Base-by-base conservation (phyloP, 2,113 vertebrate species). In the Solenodon paradoxus region DNA sequence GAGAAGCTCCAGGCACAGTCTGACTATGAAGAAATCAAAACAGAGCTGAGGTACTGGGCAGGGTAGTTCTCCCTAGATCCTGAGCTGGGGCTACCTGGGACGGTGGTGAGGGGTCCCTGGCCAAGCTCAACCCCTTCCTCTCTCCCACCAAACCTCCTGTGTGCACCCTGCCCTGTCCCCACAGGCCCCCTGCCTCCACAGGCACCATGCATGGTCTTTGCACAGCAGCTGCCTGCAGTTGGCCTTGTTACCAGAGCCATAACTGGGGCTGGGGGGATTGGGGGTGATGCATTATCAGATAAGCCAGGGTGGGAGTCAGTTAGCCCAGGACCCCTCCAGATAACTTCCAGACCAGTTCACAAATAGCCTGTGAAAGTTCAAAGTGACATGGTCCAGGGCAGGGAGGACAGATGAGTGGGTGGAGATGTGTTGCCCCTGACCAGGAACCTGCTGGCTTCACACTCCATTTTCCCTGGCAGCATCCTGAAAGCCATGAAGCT, bases 1-100 rank as follows among this genome's bases (percentile, higher is more conserved):
- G 99, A 99, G 97, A 99, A 99, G 98, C 98, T 99, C 57, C 99
- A 99, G 97, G 99, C 99, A 0, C 99, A 99, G 98, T 98, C 99
- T 1, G 99, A 99, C 98, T 99, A 99, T 0, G 99, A 99, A 97
- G 99, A 99, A 98, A 99, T 99, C 98, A 99, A 99, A 98, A 99
- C 99, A 0, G 99, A 99, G 97, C 98, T 99, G 98, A 99, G 99
- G 99, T 99, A 98, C 98, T 15, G n/a, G 5, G 63, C 13, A 2
- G 40, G 24, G 3, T 0, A 10, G n/a, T 35, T n/a, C 30, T 28
- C 71, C 38, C 4, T 7, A 30, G 40, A 7, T 30, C 30, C 38
- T n/a, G 53, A 81, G 45, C 17, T 3, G 32, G 26, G 49, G n/a
- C 61, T 38, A 13, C 81, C 42, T 35, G 11, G 30, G 72, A 45